Percentiles rank a stretch among this genome's conserved stretches.
Evolutionary conservation across 2,888 invertebrate species (phyloP).

Genomic region (Pollenia griseotomentosa): DNA sequence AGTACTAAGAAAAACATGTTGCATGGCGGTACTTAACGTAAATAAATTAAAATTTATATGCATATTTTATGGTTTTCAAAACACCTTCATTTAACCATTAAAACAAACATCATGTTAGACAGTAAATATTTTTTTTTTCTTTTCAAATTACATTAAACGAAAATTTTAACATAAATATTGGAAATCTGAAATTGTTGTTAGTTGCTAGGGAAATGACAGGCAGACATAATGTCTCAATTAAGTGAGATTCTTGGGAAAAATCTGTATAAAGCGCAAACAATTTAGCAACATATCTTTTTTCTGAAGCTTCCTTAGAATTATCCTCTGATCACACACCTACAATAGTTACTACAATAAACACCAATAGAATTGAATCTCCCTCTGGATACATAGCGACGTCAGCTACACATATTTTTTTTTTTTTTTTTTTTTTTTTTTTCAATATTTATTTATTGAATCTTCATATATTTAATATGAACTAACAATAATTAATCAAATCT

Average conservation of each 20-base stretch:
- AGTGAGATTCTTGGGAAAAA: not conserved
- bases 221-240: slow-evolving; percentile 11
- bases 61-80: slow-evolving; percentile 65
- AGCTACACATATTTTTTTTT: no score
- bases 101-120: slow-evolving; percentile 7
- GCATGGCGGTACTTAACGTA: slow-evolving; percentile 19
- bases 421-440: no score
- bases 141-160: not conserved
- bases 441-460: no score
- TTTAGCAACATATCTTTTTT: not conserved
- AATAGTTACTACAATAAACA: no score
- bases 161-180: not conserved
- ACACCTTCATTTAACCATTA: slow-evolving; percentile 51
- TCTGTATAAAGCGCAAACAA: no score
- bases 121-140: not conserved
- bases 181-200: not conserved
- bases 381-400: no score
- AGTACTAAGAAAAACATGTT: slow-evolving; percentile 32
- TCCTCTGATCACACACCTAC: no score
- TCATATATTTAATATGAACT: no score
- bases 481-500: no score
- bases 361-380: no score
- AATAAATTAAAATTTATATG: slow-evolving; percentile 54
- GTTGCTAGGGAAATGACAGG: not conserved
- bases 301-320: no score